Percentiles rank a stretch among this genome's conserved stretches.
Evolutionary conservation across 2,888 invertebrate genomes (phyloP).

Genomic region (Lycocerus yunnanus): DNA sequence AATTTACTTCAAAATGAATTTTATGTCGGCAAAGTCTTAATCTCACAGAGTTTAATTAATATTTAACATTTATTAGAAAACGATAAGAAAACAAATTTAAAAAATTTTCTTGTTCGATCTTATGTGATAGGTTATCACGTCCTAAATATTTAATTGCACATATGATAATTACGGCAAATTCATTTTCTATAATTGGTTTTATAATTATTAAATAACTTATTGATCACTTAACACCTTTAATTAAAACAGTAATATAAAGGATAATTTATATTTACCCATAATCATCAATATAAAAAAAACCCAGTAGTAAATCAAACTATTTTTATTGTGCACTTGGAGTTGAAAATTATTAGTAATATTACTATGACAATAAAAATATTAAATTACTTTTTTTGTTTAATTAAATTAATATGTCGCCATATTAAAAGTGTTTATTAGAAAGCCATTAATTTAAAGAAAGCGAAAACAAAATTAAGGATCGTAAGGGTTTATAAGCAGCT

Average conservation of each 20-base stretch:
- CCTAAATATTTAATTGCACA: background rate
- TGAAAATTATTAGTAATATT: background rate
- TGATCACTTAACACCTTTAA: background rate
- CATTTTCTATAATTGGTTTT: background rate
- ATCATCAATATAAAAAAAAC: background rate
- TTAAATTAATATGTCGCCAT: background rate
- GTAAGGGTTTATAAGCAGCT: conserved; percentile 25
- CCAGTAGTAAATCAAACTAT: background rate
- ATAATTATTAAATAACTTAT: background rate
- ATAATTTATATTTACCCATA: background rate
- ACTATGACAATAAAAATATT: background rate
- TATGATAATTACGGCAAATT: background rate
- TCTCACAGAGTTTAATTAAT: background rate
- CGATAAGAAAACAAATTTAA: background rate
- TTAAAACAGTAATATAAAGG: background rate
- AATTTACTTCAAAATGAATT: background rate
- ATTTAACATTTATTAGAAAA: background rate
- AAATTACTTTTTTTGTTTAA: background rate
- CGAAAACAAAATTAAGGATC: conserved; percentile 13
- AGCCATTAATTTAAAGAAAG: conserved; percentile 9
- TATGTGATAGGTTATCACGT: background rate
- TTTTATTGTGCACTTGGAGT: background rate
- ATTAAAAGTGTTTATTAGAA: background rate
- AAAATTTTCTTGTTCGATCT: background rate
- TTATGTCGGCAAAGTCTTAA: background rate